Evolutionary conservation across 2,888 invertebrate species (phyloP).

Genomic region (Harpalus rubripes): DNA sequence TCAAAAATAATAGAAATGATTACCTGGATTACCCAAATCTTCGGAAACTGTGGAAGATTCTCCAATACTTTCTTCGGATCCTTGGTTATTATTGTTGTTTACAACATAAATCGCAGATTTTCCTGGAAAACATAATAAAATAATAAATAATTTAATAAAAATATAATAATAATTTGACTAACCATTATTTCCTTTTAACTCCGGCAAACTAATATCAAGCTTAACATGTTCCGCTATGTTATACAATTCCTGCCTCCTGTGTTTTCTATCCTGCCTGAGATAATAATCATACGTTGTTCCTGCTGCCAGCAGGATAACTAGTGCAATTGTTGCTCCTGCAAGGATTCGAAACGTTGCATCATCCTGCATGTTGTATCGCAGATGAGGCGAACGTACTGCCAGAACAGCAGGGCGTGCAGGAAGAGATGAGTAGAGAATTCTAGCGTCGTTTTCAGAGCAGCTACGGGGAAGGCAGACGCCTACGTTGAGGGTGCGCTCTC

Average conservation of each 20-base stretch:
- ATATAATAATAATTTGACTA: not conserved
- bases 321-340: constrained; percentile 78
- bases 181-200: constrained; percentile 70
- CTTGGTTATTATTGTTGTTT: constrained; percentile 72
- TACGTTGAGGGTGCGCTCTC: constrained; percentile 84
- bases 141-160: constrained; percentile 9
- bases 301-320: constrained; percentile 80
- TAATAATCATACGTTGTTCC: constrained; percentile 88
- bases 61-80: constrained; percentile 67
- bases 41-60: constrained; percentile 63
- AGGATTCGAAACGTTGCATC: constrained; percentile 84
- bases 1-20: not conserved
- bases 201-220: constrained; percentile 75
- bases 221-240: constrained; percentile 76
- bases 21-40: constrained; percentile 65
- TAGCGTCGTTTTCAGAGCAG: constrained; percentile 76
- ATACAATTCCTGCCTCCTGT: constrained; percentile 74
- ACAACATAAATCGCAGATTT: constrained; percentile 75
- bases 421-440: not conserved
- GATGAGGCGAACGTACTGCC: constrained; percentile 84
- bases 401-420: constrained; percentile 76
- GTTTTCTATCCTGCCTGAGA: constrained; percentile 79
- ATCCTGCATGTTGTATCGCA: constrained; percentile 82
- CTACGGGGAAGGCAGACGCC: constrained; percentile 87
- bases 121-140: constrained; percentile 71